These are phyloP conservation scores for Cinara cedri DNA, from an alignment of 2,888 invertebrate species.

Conservation along the genomic window DNA sequence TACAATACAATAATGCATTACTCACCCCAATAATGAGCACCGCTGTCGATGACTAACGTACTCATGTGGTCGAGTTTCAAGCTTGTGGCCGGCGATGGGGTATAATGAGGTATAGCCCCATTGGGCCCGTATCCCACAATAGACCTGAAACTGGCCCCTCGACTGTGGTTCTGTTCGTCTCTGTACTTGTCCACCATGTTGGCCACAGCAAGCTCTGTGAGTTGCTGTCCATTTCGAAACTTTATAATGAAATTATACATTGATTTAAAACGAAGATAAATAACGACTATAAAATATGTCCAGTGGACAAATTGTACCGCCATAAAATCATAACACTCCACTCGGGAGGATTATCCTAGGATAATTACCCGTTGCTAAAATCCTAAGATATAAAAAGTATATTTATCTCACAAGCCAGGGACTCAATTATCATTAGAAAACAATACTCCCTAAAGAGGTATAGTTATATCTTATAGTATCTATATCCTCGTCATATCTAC, in stretches of 20 bases:
- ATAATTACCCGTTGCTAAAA: no score
- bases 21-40: conserved; percentile 87
- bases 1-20: background rate
- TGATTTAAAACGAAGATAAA: no score
- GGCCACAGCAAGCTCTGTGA: conserved; percentile 43
- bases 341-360: no score
- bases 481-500: no score
- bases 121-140: conserved; percentile 87
- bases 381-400: no score
- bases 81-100: conserved; percentile 73
- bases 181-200: conserved; percentile 45
- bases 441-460: no score
- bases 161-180: conserved; percentile 63
- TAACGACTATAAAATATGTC: no score
- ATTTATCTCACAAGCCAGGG: no score
- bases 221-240: conserved; percentile 38
- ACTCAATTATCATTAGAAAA: no score
- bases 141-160: conserved; percentile 74
- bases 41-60: conserved; percentile 89
- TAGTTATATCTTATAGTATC: no score
- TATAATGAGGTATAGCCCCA: conserved; percentile 87
- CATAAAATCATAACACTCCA: no score
- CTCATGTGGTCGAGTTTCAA: conserved; percentile 74
- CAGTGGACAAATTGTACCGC: no score
- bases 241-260: background rate